A percentile compares a stretch with the other conserved stretches of the same genome.
phyloP scores from a whole-genome alignment of 2,888 invertebrate species.

The Athalia circularis region DNA sequence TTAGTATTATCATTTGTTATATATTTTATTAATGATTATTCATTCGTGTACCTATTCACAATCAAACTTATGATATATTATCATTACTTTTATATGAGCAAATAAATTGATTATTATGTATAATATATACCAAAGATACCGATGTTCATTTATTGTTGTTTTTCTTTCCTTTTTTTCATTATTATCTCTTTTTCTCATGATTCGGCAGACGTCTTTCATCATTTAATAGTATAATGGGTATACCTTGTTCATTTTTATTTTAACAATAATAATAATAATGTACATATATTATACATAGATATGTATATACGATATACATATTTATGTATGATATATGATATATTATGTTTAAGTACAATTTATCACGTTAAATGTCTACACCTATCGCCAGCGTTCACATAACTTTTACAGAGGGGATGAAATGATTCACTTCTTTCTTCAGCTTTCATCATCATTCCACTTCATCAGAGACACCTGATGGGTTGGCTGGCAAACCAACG shows the following conservation, averaged over 20 bases:
- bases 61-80: conserved; percentile 59
- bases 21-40: conserved; percentile 49
- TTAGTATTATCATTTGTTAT: conserved; percentile 54
- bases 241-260: no score
- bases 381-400: neutral
- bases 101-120: conserved; percentile 71
- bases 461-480: conserved; percentile 8
- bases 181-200: neutral
- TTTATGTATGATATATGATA: no score
- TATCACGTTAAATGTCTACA: neutral
- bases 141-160: neutral
- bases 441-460: conserved; percentile 34
- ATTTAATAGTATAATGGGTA: no score
- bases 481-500: conserved; percentile 6
- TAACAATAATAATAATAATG: no score
- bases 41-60: conserved; percentile 64
- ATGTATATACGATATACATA: no score
- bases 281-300: no score
- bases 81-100: conserved; percentile 70
- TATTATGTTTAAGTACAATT: no score
- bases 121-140: conserved; percentile 38
- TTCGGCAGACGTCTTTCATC: no score
- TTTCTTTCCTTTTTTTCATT: neutral
- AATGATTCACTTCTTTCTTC: conserved; percentile 18
- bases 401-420: neutral